Base-by-base conservation (phyloP, 2,113 vertebrate genomes). In the Trematocara nigrifrons region DNA sequence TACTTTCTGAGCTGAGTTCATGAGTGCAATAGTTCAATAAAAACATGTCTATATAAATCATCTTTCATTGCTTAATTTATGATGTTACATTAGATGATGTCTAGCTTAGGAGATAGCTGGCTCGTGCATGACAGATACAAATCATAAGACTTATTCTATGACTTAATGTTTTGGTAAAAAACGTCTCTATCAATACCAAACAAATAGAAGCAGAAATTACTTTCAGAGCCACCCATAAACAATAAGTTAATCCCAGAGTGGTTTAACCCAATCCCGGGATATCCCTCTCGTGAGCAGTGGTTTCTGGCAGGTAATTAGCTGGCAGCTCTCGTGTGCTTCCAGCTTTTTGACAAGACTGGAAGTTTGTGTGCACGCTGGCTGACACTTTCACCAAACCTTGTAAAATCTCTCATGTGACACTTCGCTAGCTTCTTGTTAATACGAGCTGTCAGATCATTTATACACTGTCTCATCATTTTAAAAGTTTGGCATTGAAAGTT, bases 241-340 rank as follows among this genome's bases (percentile, higher is more conserved):
- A 81, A 79, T 29, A 22, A 84, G 2, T 84, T 82, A 84, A 93
- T 91, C 82, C 90, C 81, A 47, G 20, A 80, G 38, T 79, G 81
- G 59, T 91, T 86, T 66, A 83, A 83, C 74, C 45, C 79, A 86
- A 87, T 89, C 86, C 66, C 22, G 89, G 89, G 89, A 92, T 89
- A 90, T 91, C 94, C 90, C 91, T 83, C 87, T 87, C 80, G 18
- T 54, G 66, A 90, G 82, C 77, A 77, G 85, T 33, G 89, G 88
- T 94, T 92, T 94, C 93, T 96, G 91, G 91, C 89, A 93, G 92
- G 91, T 94, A 89, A 91, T 85, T 87, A 90, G 87, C 88, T 95
- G 90, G 88, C 91, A 88, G 79, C 81, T 91, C 86, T 89, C 10
- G 57, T 86, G 82, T 79, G 86, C 89, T 94, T 93, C 84, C 89